Evolutionary conservation across 2,888 invertebrate species (phyloP), one percentile per base, ranked within the genome.

Genomic region (Quadriops clusia): DNA sequence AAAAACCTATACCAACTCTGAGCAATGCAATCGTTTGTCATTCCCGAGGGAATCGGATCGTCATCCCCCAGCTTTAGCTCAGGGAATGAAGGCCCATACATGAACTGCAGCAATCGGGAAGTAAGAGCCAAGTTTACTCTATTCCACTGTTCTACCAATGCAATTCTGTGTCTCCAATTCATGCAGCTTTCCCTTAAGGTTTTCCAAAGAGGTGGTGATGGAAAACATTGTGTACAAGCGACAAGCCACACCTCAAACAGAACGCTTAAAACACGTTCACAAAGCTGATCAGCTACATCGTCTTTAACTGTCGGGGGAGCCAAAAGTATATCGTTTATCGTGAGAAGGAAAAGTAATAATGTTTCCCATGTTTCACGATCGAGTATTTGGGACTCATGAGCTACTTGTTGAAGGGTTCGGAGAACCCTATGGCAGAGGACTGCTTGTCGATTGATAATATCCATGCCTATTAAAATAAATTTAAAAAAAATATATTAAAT

Each of bases 1-100:
- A 95, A 65, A 51, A 95, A 81, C 36, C 95, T 74, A 62, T 90
- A 95, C 95, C 95, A 95, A 48, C 85, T 82, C 65, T 97, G 95
- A 34, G 87, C 83, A 20, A 94, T 77, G 37, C 89, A 87, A 54
- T 91, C 87, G 37, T 84, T 77, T 23, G 77, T 73, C 84, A 94
- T 93, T 28, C 79, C 80, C 1, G 67, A 56, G 2, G 91, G 87
- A 34, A 93, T 81, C 24, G 93, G 60, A 54, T 93, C 91, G 47
- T 93, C 91, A 40, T 90, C 90, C 40, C 76, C 89, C 87, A 84
- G 76, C 54, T 84, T 84, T 47, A 85, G 63, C 46, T 76, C 78
- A 0, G 85, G 84, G 64, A 84, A 86, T 34, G 71, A 65, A 5
- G 85, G 76, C 0, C 91, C 93, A 62, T 91, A 93, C 74, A 91